Evolutionary conservation across 2,797 vertebrate species (phyloP).

Genomic region (Gobionotothen gibberifrons): DNA sequence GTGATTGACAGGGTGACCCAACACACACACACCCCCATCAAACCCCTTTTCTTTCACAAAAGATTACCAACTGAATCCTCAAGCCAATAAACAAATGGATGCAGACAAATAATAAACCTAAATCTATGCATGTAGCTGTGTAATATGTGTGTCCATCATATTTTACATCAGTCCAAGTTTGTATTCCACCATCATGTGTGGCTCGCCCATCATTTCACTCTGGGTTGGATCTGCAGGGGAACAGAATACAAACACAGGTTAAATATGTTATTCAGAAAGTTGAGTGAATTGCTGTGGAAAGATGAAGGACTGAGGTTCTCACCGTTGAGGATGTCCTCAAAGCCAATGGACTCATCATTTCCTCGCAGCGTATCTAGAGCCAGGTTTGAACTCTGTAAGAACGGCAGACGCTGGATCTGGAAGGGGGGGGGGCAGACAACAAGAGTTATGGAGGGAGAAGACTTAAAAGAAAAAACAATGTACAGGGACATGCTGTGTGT

Average conservation of each 20-base stretch:
- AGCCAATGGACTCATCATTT: constrained; percentile 90
- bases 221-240: constrained; percentile 89
- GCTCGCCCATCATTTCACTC: constrained; percentile 94
- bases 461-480: not conserved
- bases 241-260: constrained; percentile 18
- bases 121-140: constrained; percentile 2
- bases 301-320: not conserved
- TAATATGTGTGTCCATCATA: not conserved
- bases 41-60: not conserved
- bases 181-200: constrained; percentile 94
- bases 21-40: not conserved
- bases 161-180: constrained; percentile 91
- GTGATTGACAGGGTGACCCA: not conserved
- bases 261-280: not conserved
- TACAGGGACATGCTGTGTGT: not conserved
- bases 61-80: not conserved
- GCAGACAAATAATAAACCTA: constrained; percentile 32
- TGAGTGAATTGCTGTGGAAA: not conserved
- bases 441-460: not conserved
- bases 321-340: constrained; percentile 97
- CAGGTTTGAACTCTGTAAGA: constrained; percentile 94
- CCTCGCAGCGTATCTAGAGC: constrained; percentile 93
- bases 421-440: not conserved
- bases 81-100: constrained; percentile 30
- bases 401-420: constrained; percentile 94